These are phyloP conservation scores for Acanthococcus lagerstroemiae DNA, from an alignment of 2,888 invertebrate species.

Conservation along the genomic window DNA sequence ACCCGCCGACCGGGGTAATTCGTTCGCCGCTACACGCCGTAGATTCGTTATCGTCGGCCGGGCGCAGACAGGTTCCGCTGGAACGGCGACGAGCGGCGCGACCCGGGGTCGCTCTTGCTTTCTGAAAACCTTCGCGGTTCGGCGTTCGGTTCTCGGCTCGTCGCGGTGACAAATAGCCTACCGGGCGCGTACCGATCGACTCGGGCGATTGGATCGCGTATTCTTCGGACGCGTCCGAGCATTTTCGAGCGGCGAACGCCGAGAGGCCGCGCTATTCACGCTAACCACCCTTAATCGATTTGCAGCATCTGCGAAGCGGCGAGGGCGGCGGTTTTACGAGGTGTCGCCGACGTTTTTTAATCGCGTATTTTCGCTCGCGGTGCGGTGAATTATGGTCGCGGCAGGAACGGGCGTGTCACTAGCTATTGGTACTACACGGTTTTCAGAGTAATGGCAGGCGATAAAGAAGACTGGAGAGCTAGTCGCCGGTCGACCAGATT, in stretches of 20 bases:
- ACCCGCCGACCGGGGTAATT: not conserved
- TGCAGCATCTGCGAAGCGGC: slow-evolving; percentile 8
- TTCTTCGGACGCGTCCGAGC: too few relatives aligned
- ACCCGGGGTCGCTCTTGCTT: not conserved
- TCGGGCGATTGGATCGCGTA: too few relatives aligned
- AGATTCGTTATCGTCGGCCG: slow-evolving; percentile 15
- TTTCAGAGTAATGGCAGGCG: too few relatives aligned
- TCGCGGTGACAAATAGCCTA: slow-evolving; percentile 17
- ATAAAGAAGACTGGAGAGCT: too few relatives aligned
- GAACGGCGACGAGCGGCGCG: not conserved
- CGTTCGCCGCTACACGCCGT: not conserved
- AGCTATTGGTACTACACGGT: too few relatives aligned
- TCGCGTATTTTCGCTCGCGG: too few relatives aligned
- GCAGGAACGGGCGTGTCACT: too few relatives aligned
- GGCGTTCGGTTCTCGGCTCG: not conserved
- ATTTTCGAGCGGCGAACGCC: too few relatives aligned
- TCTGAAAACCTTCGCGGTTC: too few relatives aligned
- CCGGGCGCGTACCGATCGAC: too few relatives aligned
- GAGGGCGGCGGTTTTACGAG: slow-evolving; percentile 2
- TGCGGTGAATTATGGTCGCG: too few relatives aligned
- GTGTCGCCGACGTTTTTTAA: slow-evolving; percentile 5
- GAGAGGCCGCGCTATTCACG: not conserved
- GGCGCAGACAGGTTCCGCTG: slow-evolving; percentile 3
- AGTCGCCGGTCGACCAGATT: too few relatives aligned
- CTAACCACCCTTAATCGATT: slow-evolving; percentile 12